A percentile compares a stretch with the other conserved stretches of the same genome.
phyloP scores from a whole-genome alignment of 2,888 invertebrate species.

The Melieria picta region DNA sequence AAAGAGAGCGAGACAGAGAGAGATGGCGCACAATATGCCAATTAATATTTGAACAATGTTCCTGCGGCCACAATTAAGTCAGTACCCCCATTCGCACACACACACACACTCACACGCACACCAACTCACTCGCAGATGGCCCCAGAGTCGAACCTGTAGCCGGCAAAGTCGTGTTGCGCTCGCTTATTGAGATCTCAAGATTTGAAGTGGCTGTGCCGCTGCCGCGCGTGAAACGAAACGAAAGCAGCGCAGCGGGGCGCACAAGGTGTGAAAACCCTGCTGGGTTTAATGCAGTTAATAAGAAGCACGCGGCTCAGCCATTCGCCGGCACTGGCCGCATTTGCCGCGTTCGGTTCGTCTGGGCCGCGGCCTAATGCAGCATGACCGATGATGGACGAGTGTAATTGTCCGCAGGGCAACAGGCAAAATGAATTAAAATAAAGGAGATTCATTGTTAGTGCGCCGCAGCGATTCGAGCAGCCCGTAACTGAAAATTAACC shows the following conservation, averaged over 20 bases:
- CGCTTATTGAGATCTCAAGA: slow-evolving; percentile 64
- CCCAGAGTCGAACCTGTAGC: neutral
- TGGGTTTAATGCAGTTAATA: slow-evolving; percentile 64
- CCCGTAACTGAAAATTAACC: slow-evolving; percentile 39
- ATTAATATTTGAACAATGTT: slow-evolving; percentile 63
- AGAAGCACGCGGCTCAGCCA: slow-evolving; percentile 51
- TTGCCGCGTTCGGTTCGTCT: slow-evolving; percentile 14
- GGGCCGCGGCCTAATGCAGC: slow-evolving; percentile 21
- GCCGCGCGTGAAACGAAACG: slow-evolving; percentile 17
- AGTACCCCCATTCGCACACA: slow-evolving; percentile 15
- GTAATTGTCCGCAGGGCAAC: slow-evolving; percentile 47
- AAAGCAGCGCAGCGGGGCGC: slow-evolving; percentile 57
- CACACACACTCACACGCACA: slow-evolving; percentile 11
- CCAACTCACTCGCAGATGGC: slow-evolving; percentile 9
- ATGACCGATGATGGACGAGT: slow-evolving; percentile 39
- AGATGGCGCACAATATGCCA: slow-evolving; percentile 45
- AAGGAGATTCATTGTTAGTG: slow-evolving; percentile 37
- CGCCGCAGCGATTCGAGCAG: slow-evolving; percentile 8
- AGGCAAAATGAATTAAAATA: slow-evolving; percentile 46
- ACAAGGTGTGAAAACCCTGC: slow-evolving; percentile 66
- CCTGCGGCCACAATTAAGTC: slow-evolving; percentile 62
- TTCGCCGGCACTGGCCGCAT: slow-evolving; percentile 34
- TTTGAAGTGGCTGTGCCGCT: slow-evolving; percentile 59
- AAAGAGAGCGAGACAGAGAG: too few species aligned
- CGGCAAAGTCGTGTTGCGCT: neutral